Conservation (phyloP, 2,113 vertebrate genomes). For the Podilymbus podiceps region DNA sequence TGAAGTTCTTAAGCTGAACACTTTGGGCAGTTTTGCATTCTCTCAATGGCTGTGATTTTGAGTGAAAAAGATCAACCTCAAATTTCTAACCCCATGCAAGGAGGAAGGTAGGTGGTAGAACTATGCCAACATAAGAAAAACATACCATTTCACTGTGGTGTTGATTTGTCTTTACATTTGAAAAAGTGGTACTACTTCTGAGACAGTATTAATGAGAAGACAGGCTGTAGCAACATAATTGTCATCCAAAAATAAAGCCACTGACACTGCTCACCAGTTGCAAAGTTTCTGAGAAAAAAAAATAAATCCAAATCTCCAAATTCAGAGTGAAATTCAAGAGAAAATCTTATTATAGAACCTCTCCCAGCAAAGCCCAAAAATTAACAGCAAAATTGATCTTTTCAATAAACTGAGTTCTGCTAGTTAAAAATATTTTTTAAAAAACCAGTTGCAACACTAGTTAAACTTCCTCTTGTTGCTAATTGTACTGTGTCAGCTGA, state of each 20-base stretch:
- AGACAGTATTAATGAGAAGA: not conserved
- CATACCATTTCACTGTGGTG: not conserved
- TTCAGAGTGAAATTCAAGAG: not conserved
- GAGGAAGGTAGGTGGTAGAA: not conserved
- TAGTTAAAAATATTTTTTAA: not conserved
- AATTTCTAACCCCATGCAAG: not conserved
- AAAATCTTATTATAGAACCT: not conserved
- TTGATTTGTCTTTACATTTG: not conserved
- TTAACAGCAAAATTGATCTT: not conserved
- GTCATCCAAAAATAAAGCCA: not conserved
- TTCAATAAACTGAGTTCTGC: not conserved
- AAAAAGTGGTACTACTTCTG: not conserved
- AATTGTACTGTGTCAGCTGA: not conserved
- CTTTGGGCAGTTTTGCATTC: not conserved
- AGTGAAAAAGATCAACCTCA: not conserved
- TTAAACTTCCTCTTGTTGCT: constrained; percentile 36
- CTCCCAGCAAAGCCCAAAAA: not conserved
- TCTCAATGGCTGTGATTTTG: not conserved
- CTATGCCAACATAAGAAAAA: not conserved
- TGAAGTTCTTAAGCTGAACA: not conserved
- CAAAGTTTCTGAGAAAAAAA: not conserved
- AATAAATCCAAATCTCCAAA: not conserved
- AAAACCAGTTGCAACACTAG: constrained; percentile 6
- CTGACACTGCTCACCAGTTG: not conserved
- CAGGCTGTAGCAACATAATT: not conserved